Evolutionary conservation across 2,888 invertebrate species (phyloP).

Genomic region (Saturnia japonica): DNA sequence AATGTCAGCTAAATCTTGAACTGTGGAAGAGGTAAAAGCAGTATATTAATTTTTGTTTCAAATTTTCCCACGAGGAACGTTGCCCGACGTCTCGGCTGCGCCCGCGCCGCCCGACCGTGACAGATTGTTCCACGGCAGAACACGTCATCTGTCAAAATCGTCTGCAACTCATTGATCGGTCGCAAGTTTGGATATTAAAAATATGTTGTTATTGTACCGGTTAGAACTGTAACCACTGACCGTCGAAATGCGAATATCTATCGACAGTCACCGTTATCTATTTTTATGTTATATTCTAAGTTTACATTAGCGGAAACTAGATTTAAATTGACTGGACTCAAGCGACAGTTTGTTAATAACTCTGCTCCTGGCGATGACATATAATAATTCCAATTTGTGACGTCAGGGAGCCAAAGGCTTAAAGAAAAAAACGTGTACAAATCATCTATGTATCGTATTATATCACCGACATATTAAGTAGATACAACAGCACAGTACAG

Average conservation of each 20-base stretch:
- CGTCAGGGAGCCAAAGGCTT: too few species aligned
- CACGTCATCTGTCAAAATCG: conserved; percentile 56
- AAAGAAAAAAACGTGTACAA: too few species aligned
- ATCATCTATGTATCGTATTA: too few species aligned
- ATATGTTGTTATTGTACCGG: neutral
- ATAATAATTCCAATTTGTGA: too few species aligned
- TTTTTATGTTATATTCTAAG: neutral
- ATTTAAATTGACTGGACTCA: neutral
- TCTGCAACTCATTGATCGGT: conserved; percentile 48
- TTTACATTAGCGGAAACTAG: neutral
- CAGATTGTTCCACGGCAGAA: conserved; percentile 62
- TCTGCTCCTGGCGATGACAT: too few species aligned
- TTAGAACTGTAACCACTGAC: neutral
- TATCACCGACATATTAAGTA: too few species aligned
- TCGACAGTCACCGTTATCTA: neutral
- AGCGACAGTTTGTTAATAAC: neutral
- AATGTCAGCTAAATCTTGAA: neutral
- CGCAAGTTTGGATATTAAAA: conserved; percentile 34
- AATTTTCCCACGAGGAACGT: conserved; percentile 57
- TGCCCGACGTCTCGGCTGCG: conserved; percentile 38
- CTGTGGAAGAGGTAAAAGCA: neutral
- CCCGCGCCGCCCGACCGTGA: conserved; percentile 45
- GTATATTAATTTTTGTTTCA: conserved; percentile 20
- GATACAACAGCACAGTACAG: too few species aligned
- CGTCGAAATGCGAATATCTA: neutral